Base-by-base conservation (phyloP, 1,140 invertebrate genomes). In the Pentalonia nigronervosa region DNA sequence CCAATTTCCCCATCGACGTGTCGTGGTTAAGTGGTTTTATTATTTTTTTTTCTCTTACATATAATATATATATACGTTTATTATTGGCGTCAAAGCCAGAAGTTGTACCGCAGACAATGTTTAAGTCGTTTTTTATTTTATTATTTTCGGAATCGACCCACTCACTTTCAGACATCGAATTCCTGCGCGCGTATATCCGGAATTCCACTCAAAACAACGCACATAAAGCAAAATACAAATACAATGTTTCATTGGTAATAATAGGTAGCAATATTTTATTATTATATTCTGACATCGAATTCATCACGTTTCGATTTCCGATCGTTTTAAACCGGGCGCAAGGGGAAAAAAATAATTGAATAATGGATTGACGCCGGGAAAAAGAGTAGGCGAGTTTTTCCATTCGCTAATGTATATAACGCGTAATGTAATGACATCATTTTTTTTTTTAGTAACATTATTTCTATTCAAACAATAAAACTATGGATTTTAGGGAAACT, bases 21-120 rank as follows among this genome's bases (percentile, higher is more conserved):
- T 92, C 91, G 67, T 76, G 67, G 91, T 50, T 93, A 93, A 93
- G 81, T 93, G 91, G 91, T 93, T 93, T 93, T 87, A n/a, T 76
- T 67, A 67, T 67, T 67, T 30, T 87, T 84, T 45, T 86, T n/a
- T n/a, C n/a, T 86, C 9, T 86, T n/a, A 7, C 6, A 86, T 7
- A 25, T 30, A 45, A 4, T 84, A 30, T 84, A 45, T 41, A 11
- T 17, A 17, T 6, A 30, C 30, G 36, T 53, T 89, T 56, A 89
- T 21, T 50, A 14, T 56, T 41, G 50, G 23, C 50, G n/a, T 89
- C 21, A 56, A 89, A 89, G 48, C 88, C 88, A 89, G 88, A 89
- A 89, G 88, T 89, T 53, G n/a, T 50, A 50, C 87, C 34, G 41
- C 41, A 41, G 21, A 56, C 88, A 89, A 89, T 89, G 88, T 56